Conservation (phyloP, 2,113 vertebrate species). For the Hydropotes inermis region DNA sequence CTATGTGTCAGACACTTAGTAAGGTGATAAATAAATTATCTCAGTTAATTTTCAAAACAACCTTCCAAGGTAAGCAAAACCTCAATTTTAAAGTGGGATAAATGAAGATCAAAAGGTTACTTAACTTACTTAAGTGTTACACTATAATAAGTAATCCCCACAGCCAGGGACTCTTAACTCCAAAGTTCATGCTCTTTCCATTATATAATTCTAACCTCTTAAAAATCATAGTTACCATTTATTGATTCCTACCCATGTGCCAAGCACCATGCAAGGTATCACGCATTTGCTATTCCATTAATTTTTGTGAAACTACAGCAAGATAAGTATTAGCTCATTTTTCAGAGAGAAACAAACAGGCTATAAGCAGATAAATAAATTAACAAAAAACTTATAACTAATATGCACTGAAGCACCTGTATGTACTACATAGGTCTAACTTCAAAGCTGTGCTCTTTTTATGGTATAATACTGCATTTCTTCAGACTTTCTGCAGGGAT, state of each 20-base stretch:
- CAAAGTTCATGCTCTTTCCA: conserved; percentile 43
- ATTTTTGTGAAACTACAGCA: conserved; percentile 12
- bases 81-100: background rate
- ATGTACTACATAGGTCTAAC: background rate
- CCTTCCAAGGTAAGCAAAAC: background rate
- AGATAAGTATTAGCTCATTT: background rate
- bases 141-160: conserved; percentile 39
- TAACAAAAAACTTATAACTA: background rate
- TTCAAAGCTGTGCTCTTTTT: conserved; percentile 32
- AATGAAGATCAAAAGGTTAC: conserved; percentile 13
- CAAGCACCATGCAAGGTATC: background rate
- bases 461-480: background rate
- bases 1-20: conserved; percentile 4
- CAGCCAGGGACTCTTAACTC: background rate
- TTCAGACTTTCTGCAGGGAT: background rate
- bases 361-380: background rate
- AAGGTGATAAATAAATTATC: conserved; percentile 19
- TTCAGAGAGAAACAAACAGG: background rate
- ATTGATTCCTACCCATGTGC: background rate
- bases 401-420: background rate
- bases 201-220: conserved; percentile 32
- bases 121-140: conserved; percentile 30
- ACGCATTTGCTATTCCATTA: conserved; percentile 39
- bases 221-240: conserved; percentile 32
- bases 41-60: conserved; percentile 33